These are phyloP conservation scores for Calephelis nemesis DNA, from an alignment of 1,140 invertebrate species.

Conservation along the genomic window DNA sequence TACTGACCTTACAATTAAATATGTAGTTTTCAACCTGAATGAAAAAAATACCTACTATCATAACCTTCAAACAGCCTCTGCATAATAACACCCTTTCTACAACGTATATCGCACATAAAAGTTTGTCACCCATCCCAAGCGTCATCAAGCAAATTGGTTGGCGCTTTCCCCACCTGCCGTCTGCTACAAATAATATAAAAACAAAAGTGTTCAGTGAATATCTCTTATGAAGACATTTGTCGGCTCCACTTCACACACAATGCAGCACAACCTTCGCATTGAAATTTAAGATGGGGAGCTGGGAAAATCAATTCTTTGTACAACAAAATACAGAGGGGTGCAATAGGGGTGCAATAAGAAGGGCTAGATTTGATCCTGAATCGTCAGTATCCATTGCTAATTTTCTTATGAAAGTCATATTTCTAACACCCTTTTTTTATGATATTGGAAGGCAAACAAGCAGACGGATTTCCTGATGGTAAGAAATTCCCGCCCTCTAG, in stretches of 20 bases:
- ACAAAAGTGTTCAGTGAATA: conserved; percentile 29
- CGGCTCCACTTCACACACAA: conserved; percentile 47
- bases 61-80: too few relatives aligned
- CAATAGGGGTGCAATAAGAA: conserved; percentile 36
- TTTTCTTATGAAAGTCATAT: neutral
- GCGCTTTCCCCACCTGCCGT: conserved; percentile 15
- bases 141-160: conserved; percentile 36
- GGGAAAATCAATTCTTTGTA: conserved; percentile 57
- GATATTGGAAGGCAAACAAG: too few relatives aligned
- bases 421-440: neutral
- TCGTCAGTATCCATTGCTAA: conserved; percentile 38
- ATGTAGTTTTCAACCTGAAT: too few relatives aligned
- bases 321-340: conserved; percentile 44
- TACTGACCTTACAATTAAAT: too few relatives aligned
- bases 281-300: conserved; percentile 42
- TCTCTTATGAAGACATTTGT: conserved; percentile 37
- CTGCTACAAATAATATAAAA: conserved; percentile 20
- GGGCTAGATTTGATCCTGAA: conserved; percentile 36
- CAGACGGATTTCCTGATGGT: too few relatives aligned
- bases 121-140: conserved; percentile 12
- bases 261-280: conserved; percentile 41
- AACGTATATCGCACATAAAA: conserved; percentile 14
- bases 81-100: neutral
- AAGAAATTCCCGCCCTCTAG: too few relatives aligned
- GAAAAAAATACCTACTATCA: too few relatives aligned